Percentiles rank a stretch among this genome's conserved stretches.
phyloP scores from a whole-genome alignment of 2,113 vertebrate species.

The Periophthalmodon schlosseri region DNA sequence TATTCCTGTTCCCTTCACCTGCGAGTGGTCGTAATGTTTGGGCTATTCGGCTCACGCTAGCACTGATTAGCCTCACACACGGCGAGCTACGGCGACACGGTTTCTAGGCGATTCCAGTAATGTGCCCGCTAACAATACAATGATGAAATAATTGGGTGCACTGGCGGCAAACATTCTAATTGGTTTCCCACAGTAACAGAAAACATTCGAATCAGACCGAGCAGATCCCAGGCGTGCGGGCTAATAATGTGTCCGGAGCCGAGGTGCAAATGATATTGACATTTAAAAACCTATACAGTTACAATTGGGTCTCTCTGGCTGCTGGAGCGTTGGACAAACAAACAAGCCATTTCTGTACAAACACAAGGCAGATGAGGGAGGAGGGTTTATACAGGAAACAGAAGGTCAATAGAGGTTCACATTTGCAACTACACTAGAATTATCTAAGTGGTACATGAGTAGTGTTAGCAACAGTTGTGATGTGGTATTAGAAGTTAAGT shows the following conservation, averaged over 20 bases:
- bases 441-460: not conserved
- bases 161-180: constrained; percentile 5
- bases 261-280: constrained; percentile 6
- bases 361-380: not conserved
- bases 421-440: not conserved
- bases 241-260: not conserved
- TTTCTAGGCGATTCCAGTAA: constrained; percentile 6
- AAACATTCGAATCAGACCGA: not conserved
- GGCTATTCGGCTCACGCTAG: not conserved
- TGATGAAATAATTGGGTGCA: constrained; percentile 7
- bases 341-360: not conserved
- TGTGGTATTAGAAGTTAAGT: not conserved
- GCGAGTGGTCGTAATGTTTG: not conserved
- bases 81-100: not conserved
- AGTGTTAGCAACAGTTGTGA: not conserved
- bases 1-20: constrained; percentile 19
- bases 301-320: not conserved
- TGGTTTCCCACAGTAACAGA: not conserved
- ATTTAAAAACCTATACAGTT: constrained; percentile 4
- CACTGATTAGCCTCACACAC: not conserved
- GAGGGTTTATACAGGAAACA: not conserved
- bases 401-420: not conserved
- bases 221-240: not conserved
- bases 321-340: not conserved
- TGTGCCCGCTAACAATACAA: constrained; percentile 1